These are phyloP conservation scores for Adelphocoris suturalis DNA, from an alignment of 2,888 invertebrate genomes.

Conservation along the genomic window DNA sequence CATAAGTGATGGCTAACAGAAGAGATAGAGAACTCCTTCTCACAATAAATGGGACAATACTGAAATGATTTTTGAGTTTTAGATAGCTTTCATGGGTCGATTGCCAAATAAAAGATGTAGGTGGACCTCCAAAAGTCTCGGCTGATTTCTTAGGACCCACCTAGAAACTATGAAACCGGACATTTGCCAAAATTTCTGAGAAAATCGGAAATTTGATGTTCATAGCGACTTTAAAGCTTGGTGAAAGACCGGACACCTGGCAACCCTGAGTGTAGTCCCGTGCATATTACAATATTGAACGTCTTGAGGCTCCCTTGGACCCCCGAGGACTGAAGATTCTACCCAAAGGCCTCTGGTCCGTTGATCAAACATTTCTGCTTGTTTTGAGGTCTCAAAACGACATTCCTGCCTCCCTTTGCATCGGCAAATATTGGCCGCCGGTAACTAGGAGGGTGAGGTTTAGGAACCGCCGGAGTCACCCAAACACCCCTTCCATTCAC, in stretches of 20 bases:
- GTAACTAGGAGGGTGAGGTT: neutral
- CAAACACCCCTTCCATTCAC: neutral
- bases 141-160: too few species aligned
- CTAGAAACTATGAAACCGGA: too few species aligned
- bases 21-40: too few species aligned
- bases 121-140: too few species aligned
- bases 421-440: neutral
- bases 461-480: neutral
- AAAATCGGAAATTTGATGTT: neutral
- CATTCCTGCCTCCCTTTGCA: neutral
- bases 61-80: too few species aligned
- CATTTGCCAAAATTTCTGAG: too few species aligned
- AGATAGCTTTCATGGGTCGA: too few species aligned
- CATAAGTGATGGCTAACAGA: too few species aligned
- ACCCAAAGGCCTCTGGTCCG: neutral
- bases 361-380: slow-evolving; percentile 5
- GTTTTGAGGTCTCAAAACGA: slow-evolving; percentile 10
- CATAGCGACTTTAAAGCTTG: too few species aligned
- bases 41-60: too few species aligned
- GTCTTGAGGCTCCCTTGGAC: neutral
- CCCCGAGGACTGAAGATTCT: slow-evolving; percentile 5
- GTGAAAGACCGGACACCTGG: too few species aligned
- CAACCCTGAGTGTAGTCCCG: neutral
- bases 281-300: neutral
- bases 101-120: too few species aligned